Conservation (phyloP, 2,797 vertebrate genomes). For the Periophthalmus magnuspinnatus region DNA sequence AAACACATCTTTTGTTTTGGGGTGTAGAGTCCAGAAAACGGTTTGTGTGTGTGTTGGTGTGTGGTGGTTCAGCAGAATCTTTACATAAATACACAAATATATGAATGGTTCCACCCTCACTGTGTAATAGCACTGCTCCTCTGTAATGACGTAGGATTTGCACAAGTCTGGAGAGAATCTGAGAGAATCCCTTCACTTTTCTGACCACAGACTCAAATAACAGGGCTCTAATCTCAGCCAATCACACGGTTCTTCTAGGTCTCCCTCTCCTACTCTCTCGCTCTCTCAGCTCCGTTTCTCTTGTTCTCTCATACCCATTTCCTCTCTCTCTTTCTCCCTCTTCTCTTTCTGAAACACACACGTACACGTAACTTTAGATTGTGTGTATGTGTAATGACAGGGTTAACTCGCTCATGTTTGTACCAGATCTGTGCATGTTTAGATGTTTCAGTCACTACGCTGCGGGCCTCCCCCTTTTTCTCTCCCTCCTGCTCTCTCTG, state of each 20-base stretch:
- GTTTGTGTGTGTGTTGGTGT: no score
- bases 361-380: no score
- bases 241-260: neutral
- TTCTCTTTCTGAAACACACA: neutral
- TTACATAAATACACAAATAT: no score
- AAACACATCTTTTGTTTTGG: no score
- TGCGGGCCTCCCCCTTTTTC: neutral
- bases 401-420: no score
- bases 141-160: neutral
- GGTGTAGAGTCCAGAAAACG: no score
- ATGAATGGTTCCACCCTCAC: no score
- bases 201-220: neutral
- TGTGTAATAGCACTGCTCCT: neutral
- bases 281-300: no score
- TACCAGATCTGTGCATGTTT: neutral
- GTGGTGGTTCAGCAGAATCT: no score
- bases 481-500: neutral
- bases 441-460: neutral
- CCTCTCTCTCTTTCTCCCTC: no score
- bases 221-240: neutral
- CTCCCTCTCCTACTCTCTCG: no score
- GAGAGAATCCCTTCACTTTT: neutral
- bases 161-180: neutral
- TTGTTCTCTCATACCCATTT: no score
- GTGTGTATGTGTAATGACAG: neutral